phyloP scores from a whole-genome alignment of 2,113 vertebrate genomes.

The Sorex araneus region DNA sequence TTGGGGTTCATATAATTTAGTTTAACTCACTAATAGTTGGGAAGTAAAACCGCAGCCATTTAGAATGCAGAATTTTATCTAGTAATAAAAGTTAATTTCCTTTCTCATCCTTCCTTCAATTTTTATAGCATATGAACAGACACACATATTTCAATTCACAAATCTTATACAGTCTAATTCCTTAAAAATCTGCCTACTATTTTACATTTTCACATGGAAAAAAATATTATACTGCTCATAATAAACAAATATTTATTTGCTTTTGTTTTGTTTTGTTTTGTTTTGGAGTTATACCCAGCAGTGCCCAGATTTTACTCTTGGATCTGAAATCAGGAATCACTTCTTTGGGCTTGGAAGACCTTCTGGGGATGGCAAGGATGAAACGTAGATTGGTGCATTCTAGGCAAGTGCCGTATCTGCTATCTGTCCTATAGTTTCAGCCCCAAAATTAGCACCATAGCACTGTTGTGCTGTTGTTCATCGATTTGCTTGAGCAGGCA shows the following conservation, averaged over 20 bases:
- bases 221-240: neutral
- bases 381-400: too few species aligned
- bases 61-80: neutral
- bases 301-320: too few species aligned
- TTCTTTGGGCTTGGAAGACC: too few species aligned
- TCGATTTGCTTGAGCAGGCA: too few species aligned
- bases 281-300: too few species aligned
- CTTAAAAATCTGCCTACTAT: neutral
- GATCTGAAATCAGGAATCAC: too few species aligned
- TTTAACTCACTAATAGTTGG: constrained; percentile 32
- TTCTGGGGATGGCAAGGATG: too few species aligned
- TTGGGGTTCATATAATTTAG: constrained; percentile 10
- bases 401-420: too few species aligned
- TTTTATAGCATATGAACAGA: neutral
- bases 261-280: too few species aligned
- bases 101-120: neutral
- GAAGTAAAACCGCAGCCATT: neutral
- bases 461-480: too few species aligned
- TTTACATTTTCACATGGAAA: neutral
- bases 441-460: too few species aligned
- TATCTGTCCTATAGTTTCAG: too few species aligned
- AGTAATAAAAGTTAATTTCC: constrained; percentile 22
- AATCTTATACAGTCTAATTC: neutral
- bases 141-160: neutral
- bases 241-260: neutral